A percentile compares a stretch with the other conserved stretches of the same genome.
Conservation (phyloP, 2,888 invertebrate genomes). For the Gryllus longicercus region DNA sequence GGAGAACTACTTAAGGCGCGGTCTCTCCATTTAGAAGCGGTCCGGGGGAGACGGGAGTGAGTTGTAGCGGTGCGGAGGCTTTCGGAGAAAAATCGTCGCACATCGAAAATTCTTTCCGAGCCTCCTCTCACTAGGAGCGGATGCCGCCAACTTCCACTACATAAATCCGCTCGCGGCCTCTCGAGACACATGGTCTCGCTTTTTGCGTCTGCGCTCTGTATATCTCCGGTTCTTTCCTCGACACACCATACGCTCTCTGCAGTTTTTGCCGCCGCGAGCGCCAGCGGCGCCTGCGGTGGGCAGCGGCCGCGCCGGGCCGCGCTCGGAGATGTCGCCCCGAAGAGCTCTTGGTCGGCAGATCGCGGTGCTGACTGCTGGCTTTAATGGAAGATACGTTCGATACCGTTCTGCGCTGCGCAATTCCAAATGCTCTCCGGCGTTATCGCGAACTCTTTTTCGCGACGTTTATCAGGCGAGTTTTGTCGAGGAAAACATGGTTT, state of each 20-base stretch:
- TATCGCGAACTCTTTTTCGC: too few relatives aligned
- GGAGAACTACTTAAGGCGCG: neutral
- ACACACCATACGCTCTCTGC: constrained; percentile 3
- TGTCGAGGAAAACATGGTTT: too few relatives aligned
- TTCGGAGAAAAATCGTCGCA: neutral
- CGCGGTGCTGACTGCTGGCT: too few relatives aligned
- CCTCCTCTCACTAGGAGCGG: neutral
- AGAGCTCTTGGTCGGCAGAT: too few relatives aligned
- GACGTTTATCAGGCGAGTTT: too few relatives aligned
- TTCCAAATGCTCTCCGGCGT: too few relatives aligned
- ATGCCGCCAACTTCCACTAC: constrained; percentile 17
- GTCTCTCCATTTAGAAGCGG: neutral
- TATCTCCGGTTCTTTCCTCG: neutral
- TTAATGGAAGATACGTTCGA: too few relatives aligned
- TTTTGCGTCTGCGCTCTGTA: neutral
- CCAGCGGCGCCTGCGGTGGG: neutral
- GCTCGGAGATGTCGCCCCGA: neutral
- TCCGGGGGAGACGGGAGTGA: neutral
- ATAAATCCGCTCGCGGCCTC: neutral
- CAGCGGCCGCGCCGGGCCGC: neutral
- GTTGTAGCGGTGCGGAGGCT: neutral
- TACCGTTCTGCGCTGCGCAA: too few relatives aligned
- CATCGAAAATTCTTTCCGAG: neutral
- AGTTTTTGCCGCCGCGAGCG: neutral
- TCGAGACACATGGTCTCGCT: constrained; percentile 5